phyloP scores from a whole-genome alignment of 2,797 vertebrate species.

The Leptoclinus maculatus region DNA sequence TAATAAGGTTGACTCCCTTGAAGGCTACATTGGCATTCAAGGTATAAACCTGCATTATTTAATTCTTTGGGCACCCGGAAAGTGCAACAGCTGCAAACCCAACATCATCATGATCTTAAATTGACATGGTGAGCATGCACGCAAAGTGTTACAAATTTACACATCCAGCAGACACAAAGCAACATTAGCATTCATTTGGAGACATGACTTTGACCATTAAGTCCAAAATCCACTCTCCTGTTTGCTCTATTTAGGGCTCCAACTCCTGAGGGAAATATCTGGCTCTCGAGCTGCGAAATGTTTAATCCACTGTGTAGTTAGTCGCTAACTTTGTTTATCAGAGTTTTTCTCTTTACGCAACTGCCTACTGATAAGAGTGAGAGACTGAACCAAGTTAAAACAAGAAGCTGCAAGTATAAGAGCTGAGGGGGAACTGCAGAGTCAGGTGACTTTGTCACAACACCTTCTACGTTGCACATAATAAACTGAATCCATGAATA shows the following conservation, averaged over 20 bases:
- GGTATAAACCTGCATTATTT: not conserved
- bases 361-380: not conserved
- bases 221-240: not conserved
- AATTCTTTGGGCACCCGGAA: not conserved
- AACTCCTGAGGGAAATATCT: not conserved
- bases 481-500: not conserved
- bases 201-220: not conserved
- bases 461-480: not conserved
- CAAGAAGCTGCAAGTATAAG: not conserved
- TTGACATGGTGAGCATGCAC: not conserved
- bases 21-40: constrained; percentile 5
- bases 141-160: not conserved
- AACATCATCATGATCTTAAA: not conserved
- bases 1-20: constrained; percentile 1
- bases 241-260: not conserved
- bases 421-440: not conserved
- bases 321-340: not conserved
- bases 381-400: not conserved
- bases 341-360: not conserved
- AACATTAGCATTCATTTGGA: too few species aligned
- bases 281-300: not conserved
- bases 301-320: not conserved
- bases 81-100: not conserved
- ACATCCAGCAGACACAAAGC: too few species aligned
- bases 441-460: not conserved